Evolutionary conservation across 2,113 vertebrate species (phyloP).

Genomic region (Damaliscus lunatus): DNA sequence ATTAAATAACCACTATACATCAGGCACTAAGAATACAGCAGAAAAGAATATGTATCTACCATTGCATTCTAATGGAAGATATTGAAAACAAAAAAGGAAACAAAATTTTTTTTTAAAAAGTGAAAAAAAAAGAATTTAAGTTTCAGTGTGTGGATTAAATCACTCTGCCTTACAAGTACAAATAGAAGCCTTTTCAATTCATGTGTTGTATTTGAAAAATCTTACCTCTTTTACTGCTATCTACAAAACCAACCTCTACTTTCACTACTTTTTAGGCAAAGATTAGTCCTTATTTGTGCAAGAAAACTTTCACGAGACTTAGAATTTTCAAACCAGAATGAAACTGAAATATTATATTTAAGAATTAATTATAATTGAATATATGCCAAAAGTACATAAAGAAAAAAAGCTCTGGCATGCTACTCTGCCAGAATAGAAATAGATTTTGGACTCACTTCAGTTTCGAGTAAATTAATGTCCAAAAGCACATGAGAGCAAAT

Average conservation of each 20-base stretch:
- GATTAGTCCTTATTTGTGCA: not conserved
- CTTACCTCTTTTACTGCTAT: not conserved
- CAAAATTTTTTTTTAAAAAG: not conserved
- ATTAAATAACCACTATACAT: not conserved
- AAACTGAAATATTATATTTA: constrained; percentile 69
- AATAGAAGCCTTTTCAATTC: not conserved
- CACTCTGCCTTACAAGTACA: not conserved
- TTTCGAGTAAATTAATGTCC: constrained; percentile 76
- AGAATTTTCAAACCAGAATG: constrained; percentile 32
- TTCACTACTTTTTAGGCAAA: constrained; percentile 17
- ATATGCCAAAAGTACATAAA: constrained; percentile 79
- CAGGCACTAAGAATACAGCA: not conserved
- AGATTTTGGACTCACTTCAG: constrained; percentile 77
- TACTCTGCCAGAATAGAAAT: constrained; percentile 72
- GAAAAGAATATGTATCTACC: not conserved
- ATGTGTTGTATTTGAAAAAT: not conserved
- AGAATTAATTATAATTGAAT: constrained; percentile 81
- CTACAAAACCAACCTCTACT: not conserved
- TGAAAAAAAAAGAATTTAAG: not conserved
- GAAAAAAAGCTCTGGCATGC: constrained; percentile 72
- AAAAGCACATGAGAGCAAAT: constrained; percentile 68
- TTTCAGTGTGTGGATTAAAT: not conserved
- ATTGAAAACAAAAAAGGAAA: constrained; percentile 23
- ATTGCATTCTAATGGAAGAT: not conserved
- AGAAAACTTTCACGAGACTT: constrained; percentile 32